These are phyloP conservation scores for Acleris sparsana DNA, from an alignment of 2,888 invertebrate genomes.

Conservation along the genomic window DNA sequence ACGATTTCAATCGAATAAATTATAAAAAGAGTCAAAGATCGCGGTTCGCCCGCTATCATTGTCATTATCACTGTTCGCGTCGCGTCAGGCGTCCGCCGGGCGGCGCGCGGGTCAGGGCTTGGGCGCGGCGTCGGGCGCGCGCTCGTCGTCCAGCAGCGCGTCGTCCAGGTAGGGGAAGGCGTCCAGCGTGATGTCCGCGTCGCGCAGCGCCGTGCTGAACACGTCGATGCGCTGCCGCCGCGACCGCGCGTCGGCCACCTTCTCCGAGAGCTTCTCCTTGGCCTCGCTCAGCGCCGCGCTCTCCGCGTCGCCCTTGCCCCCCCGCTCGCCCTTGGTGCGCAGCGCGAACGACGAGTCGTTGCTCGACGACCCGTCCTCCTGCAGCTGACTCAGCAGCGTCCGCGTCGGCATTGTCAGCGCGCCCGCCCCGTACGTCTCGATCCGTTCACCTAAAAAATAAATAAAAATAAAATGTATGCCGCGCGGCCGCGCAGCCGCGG, in stretches of 20 bases:
- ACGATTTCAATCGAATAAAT: too few relatives aligned
- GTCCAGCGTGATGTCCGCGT: conserved; percentile 80
- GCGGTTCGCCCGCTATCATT: too few relatives aligned
- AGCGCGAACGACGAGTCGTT: conserved; percentile 80
- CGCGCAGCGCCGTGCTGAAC: conserved; percentile 80
- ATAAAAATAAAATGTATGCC: conserved; percentile 12
- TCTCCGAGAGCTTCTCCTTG: conserved; percentile 72
- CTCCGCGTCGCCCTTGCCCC: conserved; percentile 59
- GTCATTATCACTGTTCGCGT: too few relatives aligned
- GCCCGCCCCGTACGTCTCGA: conserved; percentile 69
- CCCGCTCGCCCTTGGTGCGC: conserved; percentile 59
- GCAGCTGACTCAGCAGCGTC: conserved; percentile 78
- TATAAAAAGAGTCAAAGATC: too few relatives aligned
- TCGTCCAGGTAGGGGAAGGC: conserved; percentile 81
- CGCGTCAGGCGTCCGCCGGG: too few relatives aligned
- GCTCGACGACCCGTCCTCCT: conserved; percentile 81
- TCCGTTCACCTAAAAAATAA: conserved; percentile 68
- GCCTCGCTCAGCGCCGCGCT: conserved; percentile 73
- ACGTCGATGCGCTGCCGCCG: conserved; percentile 78
- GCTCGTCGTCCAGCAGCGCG: conserved; percentile 68
- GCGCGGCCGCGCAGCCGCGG: background rate
- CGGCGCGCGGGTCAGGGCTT: too few relatives aligned
- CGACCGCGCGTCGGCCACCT: conserved; percentile 71
- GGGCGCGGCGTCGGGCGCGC: conserved; percentile 11
- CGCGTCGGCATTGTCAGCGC: conserved; percentile 73